Evolutionary conservation across 2,888 invertebrate genomes (phyloP).

Genomic region (Andrena chrysosceles): DNA sequence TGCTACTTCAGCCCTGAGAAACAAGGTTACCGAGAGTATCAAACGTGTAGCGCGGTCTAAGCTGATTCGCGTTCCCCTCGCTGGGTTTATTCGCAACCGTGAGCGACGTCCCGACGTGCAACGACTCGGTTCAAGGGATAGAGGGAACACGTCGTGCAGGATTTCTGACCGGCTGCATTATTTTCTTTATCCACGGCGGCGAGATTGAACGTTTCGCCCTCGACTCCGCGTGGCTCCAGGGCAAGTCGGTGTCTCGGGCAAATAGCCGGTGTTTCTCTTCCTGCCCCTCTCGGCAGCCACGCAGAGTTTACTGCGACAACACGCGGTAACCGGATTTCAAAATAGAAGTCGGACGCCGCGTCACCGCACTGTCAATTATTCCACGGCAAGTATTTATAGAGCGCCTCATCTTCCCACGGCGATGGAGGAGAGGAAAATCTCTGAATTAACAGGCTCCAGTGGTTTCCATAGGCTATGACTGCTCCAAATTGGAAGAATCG

Average conservation of each 20-base stretch:
- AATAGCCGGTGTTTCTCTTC: constrained; percentile 23
- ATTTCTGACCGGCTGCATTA: constrained; percentile 12
- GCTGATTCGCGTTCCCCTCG: constrained; percentile 22
- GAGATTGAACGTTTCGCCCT: constrained; percentile 25
- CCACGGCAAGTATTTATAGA: neutral
- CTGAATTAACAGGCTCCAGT: neutral
- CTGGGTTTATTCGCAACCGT: constrained; percentile 1
- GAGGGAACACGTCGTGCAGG: neutral
- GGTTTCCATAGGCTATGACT: too few relatives aligned
- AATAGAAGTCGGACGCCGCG: constrained; percentile 9
- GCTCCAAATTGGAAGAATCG: neutral
- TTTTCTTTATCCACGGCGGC: constrained; percentile 17
- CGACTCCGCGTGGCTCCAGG: neutral
- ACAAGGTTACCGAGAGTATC: constrained; percentile 25
- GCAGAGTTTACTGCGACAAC: constrained; percentile 24
- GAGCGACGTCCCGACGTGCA: neutral
- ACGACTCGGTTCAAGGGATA: neutral
- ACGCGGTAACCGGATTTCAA: constrained; percentile 30
- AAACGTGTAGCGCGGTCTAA: constrained; percentile 13
- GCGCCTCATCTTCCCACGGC: neutral
- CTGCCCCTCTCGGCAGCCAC: neutral
- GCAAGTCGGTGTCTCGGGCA: neutral
- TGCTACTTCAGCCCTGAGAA: constrained; percentile 5
- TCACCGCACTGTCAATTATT: constrained; percentile 5
- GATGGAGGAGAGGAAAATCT: neutral